Conservation (phyloP, 2,113 vertebrate genomes). For the Periophthalmodon schlosseri region DNA sequence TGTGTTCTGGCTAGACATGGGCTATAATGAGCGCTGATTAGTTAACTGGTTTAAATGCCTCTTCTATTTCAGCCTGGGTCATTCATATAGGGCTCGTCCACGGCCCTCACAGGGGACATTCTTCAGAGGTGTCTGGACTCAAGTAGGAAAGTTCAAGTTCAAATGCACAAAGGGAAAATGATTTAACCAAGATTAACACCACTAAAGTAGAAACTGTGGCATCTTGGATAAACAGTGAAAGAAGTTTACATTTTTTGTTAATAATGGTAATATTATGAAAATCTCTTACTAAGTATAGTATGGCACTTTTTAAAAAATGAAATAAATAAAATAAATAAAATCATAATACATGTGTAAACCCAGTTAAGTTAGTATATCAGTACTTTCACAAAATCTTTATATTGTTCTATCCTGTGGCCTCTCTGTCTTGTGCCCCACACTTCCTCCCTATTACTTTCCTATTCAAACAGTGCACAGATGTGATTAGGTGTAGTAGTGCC, state of each 20-base stretch:
- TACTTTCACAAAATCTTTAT: not conserved
- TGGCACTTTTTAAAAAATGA: not conserved
- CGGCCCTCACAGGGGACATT: constrained; percentile 52
- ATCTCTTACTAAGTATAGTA: not conserved
- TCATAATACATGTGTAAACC: too few relatives aligned
- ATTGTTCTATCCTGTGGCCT: too few relatives aligned
- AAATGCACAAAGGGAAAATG: not conserved
- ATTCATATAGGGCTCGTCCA: constrained; percentile 27
- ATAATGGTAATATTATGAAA: too few relatives aligned
- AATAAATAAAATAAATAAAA: too few relatives aligned
- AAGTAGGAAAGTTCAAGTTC: constrained; percentile 43
- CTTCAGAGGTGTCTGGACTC: constrained; percentile 60
- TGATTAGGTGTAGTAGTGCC: constrained; percentile 37
- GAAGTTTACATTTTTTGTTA: too few relatives aligned
- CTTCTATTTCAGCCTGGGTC: constrained; percentile 66
- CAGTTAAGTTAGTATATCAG: not conserved
- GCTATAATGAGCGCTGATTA: constrained; percentile 79
- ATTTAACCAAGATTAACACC: not conserved
- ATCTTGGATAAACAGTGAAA: not conserved
- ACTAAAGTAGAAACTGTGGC: not conserved
- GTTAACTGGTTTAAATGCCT: constrained; percentile 74
- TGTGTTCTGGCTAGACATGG: constrained; percentile 79
- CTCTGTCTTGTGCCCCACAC: constrained; percentile 2
- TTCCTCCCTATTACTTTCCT: constrained; percentile 16
- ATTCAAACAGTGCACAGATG: constrained; percentile 52